phyloP scores from a whole-genome alignment of 2,797 vertebrate species.

The Gambusia yucatana region DNA sequence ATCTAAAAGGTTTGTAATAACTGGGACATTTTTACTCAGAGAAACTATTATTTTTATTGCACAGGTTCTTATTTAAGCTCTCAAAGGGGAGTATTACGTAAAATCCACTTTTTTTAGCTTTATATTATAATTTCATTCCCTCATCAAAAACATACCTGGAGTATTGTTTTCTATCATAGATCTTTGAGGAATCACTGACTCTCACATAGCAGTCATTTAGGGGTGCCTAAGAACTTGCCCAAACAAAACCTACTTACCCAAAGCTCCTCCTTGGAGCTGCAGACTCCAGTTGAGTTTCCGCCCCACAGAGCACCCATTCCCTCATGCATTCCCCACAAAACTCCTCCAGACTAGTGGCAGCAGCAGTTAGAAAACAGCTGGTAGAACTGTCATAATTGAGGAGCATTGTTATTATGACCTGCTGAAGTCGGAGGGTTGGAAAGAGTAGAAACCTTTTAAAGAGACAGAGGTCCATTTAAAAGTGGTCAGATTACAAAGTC shows the following conservation, averaged over 20 bases:
- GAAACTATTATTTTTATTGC: slow-evolving; percentile 35
- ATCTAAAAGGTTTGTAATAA: slow-evolving; percentile 54
- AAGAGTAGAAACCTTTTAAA: neutral
- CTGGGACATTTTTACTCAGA: slow-evolving; percentile 31
- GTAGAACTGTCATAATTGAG: neutral
- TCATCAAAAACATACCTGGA: neutral
- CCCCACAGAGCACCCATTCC: too few relatives aligned
- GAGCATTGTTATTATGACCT: neutral
- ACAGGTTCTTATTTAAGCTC: neutral
- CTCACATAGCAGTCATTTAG: too few relatives aligned
- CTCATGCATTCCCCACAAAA: too few relatives aligned
- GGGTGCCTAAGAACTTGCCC: too few relatives aligned
- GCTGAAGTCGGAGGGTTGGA: neutral
- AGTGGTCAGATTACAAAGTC: neutral
- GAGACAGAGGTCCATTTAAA: neutral
- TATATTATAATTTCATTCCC: neutral
- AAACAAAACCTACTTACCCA: too few relatives aligned
- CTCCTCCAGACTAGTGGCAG: too few relatives aligned
- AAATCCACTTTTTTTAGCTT: neutral
- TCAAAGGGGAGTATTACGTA: neutral
- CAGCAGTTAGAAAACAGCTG: too few relatives aligned
- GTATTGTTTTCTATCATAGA: neutral
- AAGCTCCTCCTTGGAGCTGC: too few relatives aligned
- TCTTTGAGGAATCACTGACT: neutral
- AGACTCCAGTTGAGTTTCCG: too few relatives aligned